Conservation (phyloP, 2,888 invertebrate species). For the Sepioteuthis lessoniana region DNA sequence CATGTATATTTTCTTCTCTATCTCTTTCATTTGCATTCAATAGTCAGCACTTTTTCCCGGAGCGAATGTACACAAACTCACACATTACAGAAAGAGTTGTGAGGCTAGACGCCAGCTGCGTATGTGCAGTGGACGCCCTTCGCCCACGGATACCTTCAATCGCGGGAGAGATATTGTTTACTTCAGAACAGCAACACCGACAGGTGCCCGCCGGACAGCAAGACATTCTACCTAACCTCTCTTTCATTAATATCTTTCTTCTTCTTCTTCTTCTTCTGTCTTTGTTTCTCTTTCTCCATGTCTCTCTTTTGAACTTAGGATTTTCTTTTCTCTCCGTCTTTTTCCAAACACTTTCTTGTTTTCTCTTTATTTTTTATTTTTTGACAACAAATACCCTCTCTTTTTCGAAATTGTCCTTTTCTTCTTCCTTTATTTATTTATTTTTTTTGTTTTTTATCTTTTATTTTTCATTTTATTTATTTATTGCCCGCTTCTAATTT, state of each 20-base stretch:
- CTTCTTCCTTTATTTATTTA: neutral
- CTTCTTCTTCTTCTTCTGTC: neutral
- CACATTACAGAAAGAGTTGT: neutral
- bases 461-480: too few relatives aligned
- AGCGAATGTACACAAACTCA: conserved; percentile 33
- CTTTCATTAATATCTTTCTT: neutral
- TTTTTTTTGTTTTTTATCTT: too few relatives aligned
- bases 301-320: too few relatives aligned
- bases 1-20: neutral
- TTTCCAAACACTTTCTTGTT: neutral
- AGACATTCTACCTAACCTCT: too few relatives aligned
- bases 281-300: too few relatives aligned
- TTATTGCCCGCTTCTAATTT: neutral
- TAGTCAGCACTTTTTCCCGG: neutral
- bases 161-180: conserved; percentile 33
- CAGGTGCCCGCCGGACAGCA: conserved; percentile 33
- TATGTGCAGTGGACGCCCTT: neutral
- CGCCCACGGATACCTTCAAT: conserved; percentile 33
- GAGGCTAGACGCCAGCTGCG: conserved; percentile 23
- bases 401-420: neutral
- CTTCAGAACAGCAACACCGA: neutral
- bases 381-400: neutral
- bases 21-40: conserved; percentile 16
- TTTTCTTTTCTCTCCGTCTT: too few relatives aligned
- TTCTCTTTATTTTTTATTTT: neutral